Percentiles rank a stretch among this genome's conserved stretches.
These are phyloP conservation scores for Pelecanus crispus DNA, from an alignment of 2,113 vertebrate genomes.

Conservation along the genomic window DNA sequence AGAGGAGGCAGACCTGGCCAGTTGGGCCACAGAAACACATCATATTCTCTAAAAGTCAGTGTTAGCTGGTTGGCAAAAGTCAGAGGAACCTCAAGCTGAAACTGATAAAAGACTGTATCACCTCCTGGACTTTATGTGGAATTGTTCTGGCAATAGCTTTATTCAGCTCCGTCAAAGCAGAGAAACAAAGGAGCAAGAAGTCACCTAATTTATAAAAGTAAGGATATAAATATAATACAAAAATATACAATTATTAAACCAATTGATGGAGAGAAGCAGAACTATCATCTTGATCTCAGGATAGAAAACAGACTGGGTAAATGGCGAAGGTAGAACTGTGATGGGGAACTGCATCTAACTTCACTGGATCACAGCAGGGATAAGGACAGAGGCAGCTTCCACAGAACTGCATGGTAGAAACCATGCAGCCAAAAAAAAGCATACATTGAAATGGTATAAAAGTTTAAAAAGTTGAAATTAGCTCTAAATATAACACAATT, in stretches of 20 bases:
- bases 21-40: not conserved
- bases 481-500: not conserved
- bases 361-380: not conserved
- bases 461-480: not conserved
- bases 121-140: not conserved
- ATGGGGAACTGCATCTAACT: not conserved
- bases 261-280: not conserved
- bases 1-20: not conserved
- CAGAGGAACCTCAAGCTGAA: not conserved
- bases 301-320: not conserved
- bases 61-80: not conserved
- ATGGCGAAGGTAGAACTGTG: not conserved
- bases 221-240: not conserved
- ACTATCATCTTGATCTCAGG: not conserved
- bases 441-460: not conserved
- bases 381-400: not conserved
- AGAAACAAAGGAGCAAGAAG: not conserved
- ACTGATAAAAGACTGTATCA: not conserved
- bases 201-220: not conserved
- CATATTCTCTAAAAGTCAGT: not conserved
- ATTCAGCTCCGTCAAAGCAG: not conserved
- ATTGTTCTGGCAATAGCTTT: not conserved
- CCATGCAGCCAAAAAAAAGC: not conserved
- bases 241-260: not conserved
- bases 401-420: not conserved